Percentiles rank a stretch among this genome's conserved stretches.
Evolutionary conservation across 1,140 invertebrate species (phyloP).

Genomic region (Sesamia nonagrioides): DNA sequence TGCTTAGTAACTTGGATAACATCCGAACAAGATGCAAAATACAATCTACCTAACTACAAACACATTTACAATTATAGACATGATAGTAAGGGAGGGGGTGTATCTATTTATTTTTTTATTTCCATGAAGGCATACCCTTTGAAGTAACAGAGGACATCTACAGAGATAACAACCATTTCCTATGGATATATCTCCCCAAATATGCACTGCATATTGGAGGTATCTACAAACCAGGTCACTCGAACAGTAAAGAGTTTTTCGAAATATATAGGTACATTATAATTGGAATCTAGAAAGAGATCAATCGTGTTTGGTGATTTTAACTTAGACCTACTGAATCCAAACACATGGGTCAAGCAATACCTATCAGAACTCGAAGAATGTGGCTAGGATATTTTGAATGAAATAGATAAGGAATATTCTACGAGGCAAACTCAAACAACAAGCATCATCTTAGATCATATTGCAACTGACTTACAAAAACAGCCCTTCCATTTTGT

Average conservation of each 20-base stretch:
- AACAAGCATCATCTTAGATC: background rate
- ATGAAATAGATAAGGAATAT: background rate
- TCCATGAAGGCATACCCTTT: no score
- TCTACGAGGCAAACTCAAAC: background rate
- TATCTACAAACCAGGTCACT: background rate
- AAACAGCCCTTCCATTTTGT: background rate
- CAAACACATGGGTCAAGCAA: background rate
- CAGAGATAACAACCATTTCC: background rate
- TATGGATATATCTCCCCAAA: background rate
- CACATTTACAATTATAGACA: no score
- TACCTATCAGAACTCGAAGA: background rate
- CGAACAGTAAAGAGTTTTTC: background rate
- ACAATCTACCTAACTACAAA: no score
- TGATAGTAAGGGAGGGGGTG: no score
- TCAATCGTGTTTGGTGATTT: slow-evolving; percentile 10
- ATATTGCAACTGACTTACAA: background rate
- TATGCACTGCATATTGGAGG: background rate
- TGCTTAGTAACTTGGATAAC: no score
- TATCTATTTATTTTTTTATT: no score
- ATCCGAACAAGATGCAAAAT: no score
- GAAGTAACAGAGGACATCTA: no score
- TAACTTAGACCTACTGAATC: background rate
- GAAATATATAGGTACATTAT: background rate
- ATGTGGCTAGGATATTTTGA: background rate
- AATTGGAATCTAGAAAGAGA: background rate